A percentile compares a stretch with the other conserved stretches of the same genome.
These are phyloP conservation scores for Pimephales promelas DNA, from an alignment of 2,113 vertebrate genomes.

Conservation along the genomic window DNA sequence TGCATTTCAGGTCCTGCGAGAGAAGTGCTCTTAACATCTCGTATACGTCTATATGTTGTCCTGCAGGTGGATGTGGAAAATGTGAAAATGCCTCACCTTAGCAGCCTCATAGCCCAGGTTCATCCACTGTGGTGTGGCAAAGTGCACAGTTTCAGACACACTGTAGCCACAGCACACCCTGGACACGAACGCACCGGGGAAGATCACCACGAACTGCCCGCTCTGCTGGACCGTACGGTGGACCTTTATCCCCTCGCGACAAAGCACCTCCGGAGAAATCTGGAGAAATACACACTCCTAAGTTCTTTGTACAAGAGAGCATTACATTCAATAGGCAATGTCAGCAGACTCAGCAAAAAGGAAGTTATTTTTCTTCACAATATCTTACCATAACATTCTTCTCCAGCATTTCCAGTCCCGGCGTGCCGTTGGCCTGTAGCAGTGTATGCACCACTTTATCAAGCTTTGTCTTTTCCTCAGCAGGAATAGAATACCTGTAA, in stretches of 20 bases:
- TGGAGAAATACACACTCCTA: constrained; percentile 58
- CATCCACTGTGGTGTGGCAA: constrained; percentile 98
- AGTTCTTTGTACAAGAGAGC: neutral
- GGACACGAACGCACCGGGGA: constrained; percentile 96
- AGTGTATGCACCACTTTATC: constrained; percentile 98
- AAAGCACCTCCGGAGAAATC: constrained; percentile 98
- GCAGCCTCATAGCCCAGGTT: constrained; percentile 96
- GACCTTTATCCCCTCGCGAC: constrained; percentile 96
- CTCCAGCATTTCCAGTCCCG: constrained; percentile 98
- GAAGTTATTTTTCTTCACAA: neutral
- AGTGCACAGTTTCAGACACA: constrained; percentile 98
- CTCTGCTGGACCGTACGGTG: constrained; percentile 95
- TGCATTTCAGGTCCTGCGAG: constrained; percentile 92
- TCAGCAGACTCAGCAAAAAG: neutral
- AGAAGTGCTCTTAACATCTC: neutral
- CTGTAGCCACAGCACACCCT: constrained; percentile 98
- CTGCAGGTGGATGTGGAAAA: neutral
- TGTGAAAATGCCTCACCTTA: constrained; percentile 78
- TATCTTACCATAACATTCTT: constrained; percentile 93
- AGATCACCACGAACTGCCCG: constrained; percentile 97
- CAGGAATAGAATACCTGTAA: constrained; percentile 98
- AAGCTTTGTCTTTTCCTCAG: constrained; percentile 97
- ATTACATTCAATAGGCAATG: neutral
- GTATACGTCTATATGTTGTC: neutral
- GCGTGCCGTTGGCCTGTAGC: constrained; percentile 98